phyloP scores from a whole-genome alignment of 2,113 vertebrate genomes.

The Bubo bubo region DNA sequence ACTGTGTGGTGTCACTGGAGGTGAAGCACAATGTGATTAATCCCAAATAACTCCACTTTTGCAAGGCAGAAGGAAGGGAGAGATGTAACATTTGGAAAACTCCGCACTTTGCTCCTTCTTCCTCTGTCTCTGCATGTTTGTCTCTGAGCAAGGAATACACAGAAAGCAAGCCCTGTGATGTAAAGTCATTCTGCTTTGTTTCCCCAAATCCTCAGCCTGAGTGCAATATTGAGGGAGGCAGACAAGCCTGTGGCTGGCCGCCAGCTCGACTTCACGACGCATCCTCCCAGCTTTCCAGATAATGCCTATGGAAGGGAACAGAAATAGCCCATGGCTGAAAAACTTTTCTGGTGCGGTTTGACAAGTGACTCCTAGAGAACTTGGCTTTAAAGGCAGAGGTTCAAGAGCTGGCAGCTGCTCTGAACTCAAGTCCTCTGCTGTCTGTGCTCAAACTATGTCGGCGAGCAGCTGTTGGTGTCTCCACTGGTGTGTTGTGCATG shows the following conservation, averaged over 20 bases:
- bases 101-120: rapidly evolving
- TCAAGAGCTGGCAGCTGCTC: neutral
- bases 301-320: constrained; percentile 24
- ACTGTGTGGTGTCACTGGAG: neutral
- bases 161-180: neutral
- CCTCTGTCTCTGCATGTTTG: neutral
- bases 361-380: neutral
- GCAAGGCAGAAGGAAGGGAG: neutral
- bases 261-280: neutral
- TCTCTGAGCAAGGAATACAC: neutral
- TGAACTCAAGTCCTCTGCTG: neutral
- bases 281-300: neutral
- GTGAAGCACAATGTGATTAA: neutral
- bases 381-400: neutral
- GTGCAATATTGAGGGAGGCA: neutral
- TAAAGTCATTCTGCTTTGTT: neutral
- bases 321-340: neutral
- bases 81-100: neutral
- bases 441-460: neutral
- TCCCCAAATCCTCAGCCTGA: neutral
- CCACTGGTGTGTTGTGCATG: neutral
- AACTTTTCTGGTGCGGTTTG: neutral
- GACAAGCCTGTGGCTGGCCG: neutral
- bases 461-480: neutral
- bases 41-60: neutral